Evolutionary conservation across 1,140 invertebrate genomes (phyloP).

Genomic region (Trinorchestia longiramus): DNA sequence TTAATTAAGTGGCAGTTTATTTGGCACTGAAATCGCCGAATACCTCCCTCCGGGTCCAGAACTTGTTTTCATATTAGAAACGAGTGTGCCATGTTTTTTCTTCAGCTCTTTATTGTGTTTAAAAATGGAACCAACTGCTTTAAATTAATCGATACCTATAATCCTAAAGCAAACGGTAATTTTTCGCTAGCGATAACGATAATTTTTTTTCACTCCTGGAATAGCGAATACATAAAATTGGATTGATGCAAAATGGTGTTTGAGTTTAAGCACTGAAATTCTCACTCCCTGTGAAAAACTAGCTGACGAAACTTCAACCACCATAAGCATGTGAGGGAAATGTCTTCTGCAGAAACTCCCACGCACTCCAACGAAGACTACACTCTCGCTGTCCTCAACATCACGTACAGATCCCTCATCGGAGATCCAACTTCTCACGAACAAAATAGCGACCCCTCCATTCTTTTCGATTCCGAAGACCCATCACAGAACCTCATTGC

Average conservation of each 20-base stretch:
- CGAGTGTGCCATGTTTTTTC: too few species aligned
- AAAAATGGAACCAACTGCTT: background rate
- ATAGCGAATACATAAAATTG: background rate
- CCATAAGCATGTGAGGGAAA: slow-evolving; percentile 6
- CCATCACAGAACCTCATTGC: background rate
- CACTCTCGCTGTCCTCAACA: background rate
- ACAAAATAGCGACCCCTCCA: background rate
- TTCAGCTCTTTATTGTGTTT: too few species aligned
- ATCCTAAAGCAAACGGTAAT: background rate
- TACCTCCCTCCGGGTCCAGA: too few species aligned
- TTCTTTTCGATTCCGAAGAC: background rate
- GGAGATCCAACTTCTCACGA: background rate
- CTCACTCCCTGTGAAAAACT: background rate
- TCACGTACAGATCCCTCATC: background rate
- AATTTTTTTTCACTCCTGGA: background rate
- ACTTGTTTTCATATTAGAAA: too few species aligned
- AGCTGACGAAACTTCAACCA: background rate
- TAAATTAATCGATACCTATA: background rate
- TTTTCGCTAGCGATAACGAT: background rate
- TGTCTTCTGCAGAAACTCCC: slow-evolving; percentile 12
- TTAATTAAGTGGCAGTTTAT: too few species aligned
- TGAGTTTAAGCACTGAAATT: background rate
- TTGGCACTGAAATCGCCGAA: too few species aligned
- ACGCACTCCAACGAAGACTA: background rate
- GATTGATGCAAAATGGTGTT: background rate